phyloP scores from a whole-genome alignment of 2,113 vertebrate species.

The Brachypteracias leptosomus region DNA sequence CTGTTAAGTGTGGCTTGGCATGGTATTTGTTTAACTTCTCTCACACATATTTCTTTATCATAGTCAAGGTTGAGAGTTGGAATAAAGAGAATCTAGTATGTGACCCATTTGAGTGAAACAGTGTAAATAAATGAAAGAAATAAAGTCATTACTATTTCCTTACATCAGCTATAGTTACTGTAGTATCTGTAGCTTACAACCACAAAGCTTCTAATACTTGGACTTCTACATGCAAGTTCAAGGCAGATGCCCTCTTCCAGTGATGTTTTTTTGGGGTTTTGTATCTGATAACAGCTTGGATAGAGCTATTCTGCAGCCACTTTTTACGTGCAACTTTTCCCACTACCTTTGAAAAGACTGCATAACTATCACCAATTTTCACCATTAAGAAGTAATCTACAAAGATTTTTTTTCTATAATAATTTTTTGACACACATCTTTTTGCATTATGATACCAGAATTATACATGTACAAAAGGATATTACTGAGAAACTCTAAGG shows the following conservation, averaged over 20 bases:
- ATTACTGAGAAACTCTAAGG: not conserved
- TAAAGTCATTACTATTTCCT: not conserved
- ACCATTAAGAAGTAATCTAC: too few species aligned
- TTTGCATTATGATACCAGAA: not conserved
- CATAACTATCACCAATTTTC: not conserved
- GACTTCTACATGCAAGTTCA: not conserved
- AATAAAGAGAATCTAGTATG: not conserved
- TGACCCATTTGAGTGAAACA: not conserved
- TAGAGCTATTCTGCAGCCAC: not conserved
- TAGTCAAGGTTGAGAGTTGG: not conserved
- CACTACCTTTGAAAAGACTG: not conserved
- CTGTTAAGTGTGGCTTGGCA: too few species aligned
- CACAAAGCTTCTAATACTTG: not conserved
- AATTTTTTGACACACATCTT: not conserved
- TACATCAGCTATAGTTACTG: not conserved
- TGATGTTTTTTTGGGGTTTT: not conserved
- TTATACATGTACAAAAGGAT: not conserved
- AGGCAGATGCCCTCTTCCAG: not conserved
- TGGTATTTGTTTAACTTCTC: not conserved
- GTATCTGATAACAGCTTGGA: not conserved
- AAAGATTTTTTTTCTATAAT: too few species aligned
- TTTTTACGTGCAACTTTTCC: not conserved
- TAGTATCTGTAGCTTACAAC: not conserved
- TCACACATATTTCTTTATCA: accelerated
- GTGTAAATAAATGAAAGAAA: not conserved